A percentile compares a stretch with the other conserved stretches of the same genome.
Conservation (phyloP, 1,140 invertebrate genomes). For the Megalopta genalis region DNA sequence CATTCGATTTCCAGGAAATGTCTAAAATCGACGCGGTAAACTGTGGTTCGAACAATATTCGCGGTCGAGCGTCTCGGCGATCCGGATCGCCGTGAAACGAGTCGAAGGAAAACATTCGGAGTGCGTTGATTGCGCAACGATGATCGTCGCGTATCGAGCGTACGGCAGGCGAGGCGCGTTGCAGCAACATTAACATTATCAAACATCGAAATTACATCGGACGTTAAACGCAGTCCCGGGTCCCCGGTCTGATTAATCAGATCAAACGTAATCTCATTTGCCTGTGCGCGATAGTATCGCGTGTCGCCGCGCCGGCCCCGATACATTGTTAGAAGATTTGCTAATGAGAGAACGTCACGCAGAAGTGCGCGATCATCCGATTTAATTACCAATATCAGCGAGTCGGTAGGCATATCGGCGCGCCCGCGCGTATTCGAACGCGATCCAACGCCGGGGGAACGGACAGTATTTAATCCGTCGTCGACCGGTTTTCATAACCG, state of each 20-base stretch:
- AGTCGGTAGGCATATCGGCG: background rate
- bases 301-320: constrained; percentile 8
- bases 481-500: constrained; percentile 42
- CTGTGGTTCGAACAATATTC: too few species aligned
- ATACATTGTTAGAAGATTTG: constrained; percentile 45
- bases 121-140: constrained; percentile 9
- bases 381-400: constrained; percentile 55
- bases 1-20: too few species aligned
- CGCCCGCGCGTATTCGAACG: too few species aligned
- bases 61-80: background rate
- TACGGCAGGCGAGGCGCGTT: too few species aligned
- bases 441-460: background rate
- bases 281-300: constrained; percentile 28
- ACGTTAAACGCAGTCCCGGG: constrained; percentile 14
- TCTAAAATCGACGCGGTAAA: too few species aligned
- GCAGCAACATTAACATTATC: constrained; percentile 45
- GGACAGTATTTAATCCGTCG: constrained; percentile 51
- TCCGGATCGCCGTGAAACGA: background rate
- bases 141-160: background rate
- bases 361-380: constrained; percentile 46
- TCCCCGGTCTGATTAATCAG: constrained; percentile 32
- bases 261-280: constrained; percentile 49
- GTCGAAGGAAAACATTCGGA: background rate
- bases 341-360: constrained; percentile 49
- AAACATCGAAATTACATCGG: constrained; percentile 43